Base-by-base conservation (phyloP, 2,888 invertebrate species). In the Netelia virgata region DNA sequence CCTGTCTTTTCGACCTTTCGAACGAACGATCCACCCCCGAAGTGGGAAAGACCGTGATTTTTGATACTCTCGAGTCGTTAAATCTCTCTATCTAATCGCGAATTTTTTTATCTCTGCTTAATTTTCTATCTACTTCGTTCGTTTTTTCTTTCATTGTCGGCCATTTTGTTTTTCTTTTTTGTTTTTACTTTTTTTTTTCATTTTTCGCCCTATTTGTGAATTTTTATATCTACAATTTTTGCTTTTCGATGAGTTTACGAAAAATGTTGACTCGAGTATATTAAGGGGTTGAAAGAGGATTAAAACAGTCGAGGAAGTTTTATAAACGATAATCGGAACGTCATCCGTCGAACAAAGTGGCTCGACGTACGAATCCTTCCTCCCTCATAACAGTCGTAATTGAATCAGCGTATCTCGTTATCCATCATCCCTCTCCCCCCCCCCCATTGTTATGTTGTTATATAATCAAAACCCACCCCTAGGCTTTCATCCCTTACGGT, bases 301-400 rank as follows among this genome's bases (percentile, higher is more conserved):
- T 41, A 50, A 76, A 14, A 41, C 14, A 41, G 18, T 69, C 41
- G 36, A 63, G 59, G 53, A 6, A n/a, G 50, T 20, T 82, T 69
- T 43, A 6, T 63, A n/a, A 79, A 79, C 18, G 61, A 43, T 57
- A 69, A 68, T 74, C 18, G 47, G 55, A 77, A 68, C 76, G 47
- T 47, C 36, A 59, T 50, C 16, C 18, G 59, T 82, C 57, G 36
- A 36, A 82, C 76, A 61, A 69, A 47, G 61, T 69, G 69, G 63
- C 23, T 75, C 50, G 28, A 50, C 20, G 57, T 57, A 69, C 36
- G 10, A 43, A 63, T 41, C 61, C 10, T 14, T 28, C 59, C 16
- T 11, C 57, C 36, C 18, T 72, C 47, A 55, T 43, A 82, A 63
- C 53, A 55, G 59, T 68, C 69, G 69, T 66, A 55, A 68, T 76